A percentile compares a stretch with the other conserved stretches of the same genome.
Evolutionary conservation across 2,797 vertebrate species (phyloP).

Genomic region (Clarias fuscus): DNA sequence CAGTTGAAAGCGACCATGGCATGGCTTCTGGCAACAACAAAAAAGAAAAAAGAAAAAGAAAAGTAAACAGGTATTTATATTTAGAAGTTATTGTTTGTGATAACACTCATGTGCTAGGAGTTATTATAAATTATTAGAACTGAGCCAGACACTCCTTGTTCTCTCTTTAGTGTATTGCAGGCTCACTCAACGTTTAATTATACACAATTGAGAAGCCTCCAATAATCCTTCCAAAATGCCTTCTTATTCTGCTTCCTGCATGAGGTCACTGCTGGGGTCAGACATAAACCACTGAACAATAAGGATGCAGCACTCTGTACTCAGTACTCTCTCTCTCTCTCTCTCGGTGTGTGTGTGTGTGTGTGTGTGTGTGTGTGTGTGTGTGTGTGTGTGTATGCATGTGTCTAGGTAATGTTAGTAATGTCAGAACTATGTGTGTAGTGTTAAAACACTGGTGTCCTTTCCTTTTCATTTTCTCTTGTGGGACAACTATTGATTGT

Average conservation of each 20-base stretch:
- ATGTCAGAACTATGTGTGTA: conserved; percentile 23
- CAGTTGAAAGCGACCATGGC: not conserved
- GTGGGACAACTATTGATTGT: conserved; percentile 55
- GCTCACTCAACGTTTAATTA: conserved; percentile 72
- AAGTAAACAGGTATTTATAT: not conserved
- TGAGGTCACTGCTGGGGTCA: conserved; percentile 35
- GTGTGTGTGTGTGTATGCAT: not conserved
- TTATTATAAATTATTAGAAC: not conserved
- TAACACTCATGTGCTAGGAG: not conserved
- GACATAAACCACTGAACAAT: not conserved
- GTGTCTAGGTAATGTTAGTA: conserved; percentile 15
- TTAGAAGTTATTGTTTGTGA: not conserved
- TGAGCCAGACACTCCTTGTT: conserved; percentile 62
- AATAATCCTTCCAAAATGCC: conserved; percentile 56
- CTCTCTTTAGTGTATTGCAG: conserved; percentile 67
- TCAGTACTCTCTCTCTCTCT: no score
- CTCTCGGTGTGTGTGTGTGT: no score
- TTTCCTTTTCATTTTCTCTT: conserved; percentile 47
- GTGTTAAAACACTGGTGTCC: conserved; percentile 40
- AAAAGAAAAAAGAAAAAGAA: no score
- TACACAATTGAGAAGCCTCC: conserved; percentile 64
- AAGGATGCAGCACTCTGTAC: not conserved
- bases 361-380: no score
- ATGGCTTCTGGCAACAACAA: no score
- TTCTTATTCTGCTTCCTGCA: conserved; percentile 49